Percentiles rank a stretch among this genome's conserved stretches.
Conservation (phyloP, 2,888 invertebrate species). For the Odontomyia ornata region DNA sequence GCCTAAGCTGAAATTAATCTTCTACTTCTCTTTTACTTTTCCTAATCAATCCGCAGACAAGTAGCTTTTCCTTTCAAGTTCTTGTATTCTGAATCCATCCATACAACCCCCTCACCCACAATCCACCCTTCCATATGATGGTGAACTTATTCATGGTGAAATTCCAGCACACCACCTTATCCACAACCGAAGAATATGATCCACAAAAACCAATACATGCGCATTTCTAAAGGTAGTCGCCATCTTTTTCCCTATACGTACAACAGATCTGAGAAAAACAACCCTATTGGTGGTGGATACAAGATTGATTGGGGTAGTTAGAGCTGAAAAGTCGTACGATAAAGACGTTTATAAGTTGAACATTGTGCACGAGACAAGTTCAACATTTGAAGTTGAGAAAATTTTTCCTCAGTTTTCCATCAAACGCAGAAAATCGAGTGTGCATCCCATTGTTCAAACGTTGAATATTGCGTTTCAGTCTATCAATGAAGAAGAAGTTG, state of each 20-base stretch:
- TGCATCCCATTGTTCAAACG: no score
- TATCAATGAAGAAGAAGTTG: no score
- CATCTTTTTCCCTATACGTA: neutral
- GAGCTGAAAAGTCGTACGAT: conserved; percentile 49
- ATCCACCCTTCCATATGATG: neutral
- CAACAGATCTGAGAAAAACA: conserved; percentile 22
- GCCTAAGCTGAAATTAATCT: no score
- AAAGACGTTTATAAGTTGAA: conserved; percentile 43
- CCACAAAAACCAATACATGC: conserved; percentile 29
- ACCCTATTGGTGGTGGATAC: conserved; percentile 20
- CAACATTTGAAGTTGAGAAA: conserved; percentile 2
- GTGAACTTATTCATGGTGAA: no score
- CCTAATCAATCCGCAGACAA: neutral
- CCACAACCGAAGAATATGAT: neutral
- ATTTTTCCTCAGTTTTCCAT: neutral
- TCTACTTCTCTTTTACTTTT: neutral
- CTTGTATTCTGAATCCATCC: neutral
- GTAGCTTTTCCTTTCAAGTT: neutral
- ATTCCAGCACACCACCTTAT: neutral
- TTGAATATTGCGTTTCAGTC: no score
- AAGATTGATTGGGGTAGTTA: conserved; percentile 43
- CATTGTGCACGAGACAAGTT: neutral
- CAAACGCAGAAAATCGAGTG: neutral
- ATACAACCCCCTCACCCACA: neutral
- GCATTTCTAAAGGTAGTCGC: neutral